These are phyloP conservation scores for Echinarachnius parma DNA, from an alignment of 53 echinoderm and acorn worm genomes.

Conservation along the genomic window DNA sequence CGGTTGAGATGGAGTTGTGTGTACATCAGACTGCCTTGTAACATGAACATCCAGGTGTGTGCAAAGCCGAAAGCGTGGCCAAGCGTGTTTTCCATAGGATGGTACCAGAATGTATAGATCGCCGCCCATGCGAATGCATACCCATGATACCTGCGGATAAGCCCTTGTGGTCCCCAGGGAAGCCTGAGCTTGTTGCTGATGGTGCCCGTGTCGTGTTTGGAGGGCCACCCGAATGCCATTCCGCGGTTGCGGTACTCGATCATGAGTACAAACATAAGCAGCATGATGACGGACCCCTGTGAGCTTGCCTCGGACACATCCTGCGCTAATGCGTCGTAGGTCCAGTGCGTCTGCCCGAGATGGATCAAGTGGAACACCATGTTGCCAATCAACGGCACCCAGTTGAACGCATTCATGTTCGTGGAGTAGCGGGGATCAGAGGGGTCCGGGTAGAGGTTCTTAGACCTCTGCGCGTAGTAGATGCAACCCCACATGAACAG, in stretches of 20 bases:
- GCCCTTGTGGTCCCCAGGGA: conserved; percentile 51
- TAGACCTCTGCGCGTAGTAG: conserved; percentile 70
- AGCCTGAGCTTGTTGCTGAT: conserved; percentile 55
- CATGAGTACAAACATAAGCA: conserved; percentile 74
- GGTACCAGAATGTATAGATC: conserved; percentile 90
- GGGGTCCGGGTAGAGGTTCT: conserved; percentile 21
- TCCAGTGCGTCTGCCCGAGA: conserved; percentile 72
- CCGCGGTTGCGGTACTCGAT: conserved; percentile 82
- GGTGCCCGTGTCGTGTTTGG: conserved; percentile 47
- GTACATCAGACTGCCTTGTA: conserved; percentile 86
- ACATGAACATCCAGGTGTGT: conserved; percentile 80
- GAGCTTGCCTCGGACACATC: conserved; percentile 80
- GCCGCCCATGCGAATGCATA: conserved; percentile 84
- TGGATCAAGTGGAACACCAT: conserved; percentile 69
- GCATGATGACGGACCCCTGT: conserved; percentile 78
- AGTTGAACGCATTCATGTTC: conserved; percentile 54
- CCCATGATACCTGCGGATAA: conserved; percentile 77
- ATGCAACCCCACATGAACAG: conserved; percentile 76
- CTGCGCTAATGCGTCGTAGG: conserved; percentile 77
- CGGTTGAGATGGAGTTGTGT: conserved; percentile 80
- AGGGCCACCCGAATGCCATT: conserved; percentile 79
- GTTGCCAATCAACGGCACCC: conserved; percentile 57
- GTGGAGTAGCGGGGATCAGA: conserved; percentile 55
- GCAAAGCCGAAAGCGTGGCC: conserved; percentile 72
- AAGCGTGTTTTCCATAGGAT: conserved; percentile 88